phyloP scores from a whole-genome alignment of 2,797 vertebrate genomes.

The Melanotaenia maccullochi region DNA sequence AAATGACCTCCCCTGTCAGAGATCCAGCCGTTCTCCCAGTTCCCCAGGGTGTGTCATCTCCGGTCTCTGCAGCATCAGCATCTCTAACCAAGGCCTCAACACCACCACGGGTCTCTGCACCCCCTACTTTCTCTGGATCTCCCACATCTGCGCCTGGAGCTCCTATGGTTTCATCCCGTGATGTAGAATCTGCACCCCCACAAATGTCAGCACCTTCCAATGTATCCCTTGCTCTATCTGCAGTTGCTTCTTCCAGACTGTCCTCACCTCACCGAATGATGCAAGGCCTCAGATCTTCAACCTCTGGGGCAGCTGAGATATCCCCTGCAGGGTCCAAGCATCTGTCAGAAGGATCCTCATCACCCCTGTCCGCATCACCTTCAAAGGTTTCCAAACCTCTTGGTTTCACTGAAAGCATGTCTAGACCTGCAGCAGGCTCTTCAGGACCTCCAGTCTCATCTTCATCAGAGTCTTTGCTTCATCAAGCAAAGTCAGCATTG shows the following conservation, averaged over 20 bases:
- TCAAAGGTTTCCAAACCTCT: constrained; percentile 46
- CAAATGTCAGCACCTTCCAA: constrained; percentile 57
- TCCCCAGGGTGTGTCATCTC: constrained; percentile 50
- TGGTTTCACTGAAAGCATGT: constrained; percentile 32
- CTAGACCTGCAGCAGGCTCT: constrained; percentile 41
- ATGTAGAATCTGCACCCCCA: constrained; percentile 46
- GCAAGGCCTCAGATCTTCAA: constrained; percentile 59
- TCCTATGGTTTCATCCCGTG: constrained; percentile 35
- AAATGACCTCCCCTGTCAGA: constrained; percentile 58
- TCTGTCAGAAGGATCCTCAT: constrained; percentile 46
- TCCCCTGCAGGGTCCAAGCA: constrained; percentile 46
- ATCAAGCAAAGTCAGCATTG: constrained; percentile 40
- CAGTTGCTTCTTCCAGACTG: constrained; percentile 57
- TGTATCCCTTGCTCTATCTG: constrained; percentile 42
- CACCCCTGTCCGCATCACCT: constrained; percentile 50
- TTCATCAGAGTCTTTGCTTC: constrained; percentile 28
- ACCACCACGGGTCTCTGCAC: constrained; percentile 52
- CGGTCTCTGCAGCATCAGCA: constrained; percentile 43
- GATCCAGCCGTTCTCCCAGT: constrained; percentile 58
- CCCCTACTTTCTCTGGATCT: constrained; percentile 43
- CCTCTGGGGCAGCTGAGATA: constrained; percentile 42
- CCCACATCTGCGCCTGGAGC: constrained; percentile 46
- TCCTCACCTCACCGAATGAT: constrained; percentile 61
- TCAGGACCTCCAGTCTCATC: constrained; percentile 34
- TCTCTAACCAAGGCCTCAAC: constrained; percentile 54